Evolutionary conservation across 64 coral and sea anemone genomes (phyloP).

Genomic region (Stichodactyla mertensii): DNA sequence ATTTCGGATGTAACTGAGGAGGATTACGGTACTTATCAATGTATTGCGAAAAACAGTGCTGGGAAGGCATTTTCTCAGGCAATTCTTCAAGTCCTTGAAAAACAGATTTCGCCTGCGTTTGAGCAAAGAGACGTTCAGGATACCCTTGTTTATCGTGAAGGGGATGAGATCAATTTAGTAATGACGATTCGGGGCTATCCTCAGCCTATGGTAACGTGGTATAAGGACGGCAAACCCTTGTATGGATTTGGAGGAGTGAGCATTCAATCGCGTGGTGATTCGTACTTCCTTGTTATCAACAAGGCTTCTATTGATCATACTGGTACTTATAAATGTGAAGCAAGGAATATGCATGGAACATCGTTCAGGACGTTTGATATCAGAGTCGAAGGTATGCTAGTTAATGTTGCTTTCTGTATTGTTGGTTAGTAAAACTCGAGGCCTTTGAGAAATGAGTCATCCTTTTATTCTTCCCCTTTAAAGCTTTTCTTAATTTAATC

Average conservation of each 20-base stretch:
- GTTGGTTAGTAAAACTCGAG: not conserved
- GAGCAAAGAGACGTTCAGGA: constrained; percentile 19
- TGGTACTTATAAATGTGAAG: constrained; percentile 49
- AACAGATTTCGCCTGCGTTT: constrained; percentile 58
- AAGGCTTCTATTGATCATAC: constrained; percentile 38
- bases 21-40: constrained; percentile 20
- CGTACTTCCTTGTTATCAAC: constrained; percentile 64
- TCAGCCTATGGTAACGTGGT: constrained; percentile 78
- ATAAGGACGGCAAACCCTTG: constrained; percentile 65
- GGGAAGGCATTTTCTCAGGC: constrained; percentile 43
- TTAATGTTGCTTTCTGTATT: not conserved
- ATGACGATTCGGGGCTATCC: constrained; percentile 82
- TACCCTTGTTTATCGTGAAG: constrained; percentile 33
- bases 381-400: constrained; percentile 37
- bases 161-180: constrained; percentile 71
- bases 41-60: constrained; percentile 26
- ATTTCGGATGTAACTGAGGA: constrained; percentile 9
- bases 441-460: too few species aligned
- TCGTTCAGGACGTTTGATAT: constrained; percentile 37
- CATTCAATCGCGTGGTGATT: constrained; percentile 63
- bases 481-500: not conserved
- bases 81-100: constrained; percentile 1
- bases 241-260: constrained; percentile 34
- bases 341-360: constrained; percentile 40
- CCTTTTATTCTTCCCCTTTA: not conserved